Percentiles rank a stretch among this genome's conserved stretches.
These are phyloP conservation scores for Gambusia affinis DNA, from an alignment of 2,113 vertebrate species.

Conservation along the genomic window DNA sequence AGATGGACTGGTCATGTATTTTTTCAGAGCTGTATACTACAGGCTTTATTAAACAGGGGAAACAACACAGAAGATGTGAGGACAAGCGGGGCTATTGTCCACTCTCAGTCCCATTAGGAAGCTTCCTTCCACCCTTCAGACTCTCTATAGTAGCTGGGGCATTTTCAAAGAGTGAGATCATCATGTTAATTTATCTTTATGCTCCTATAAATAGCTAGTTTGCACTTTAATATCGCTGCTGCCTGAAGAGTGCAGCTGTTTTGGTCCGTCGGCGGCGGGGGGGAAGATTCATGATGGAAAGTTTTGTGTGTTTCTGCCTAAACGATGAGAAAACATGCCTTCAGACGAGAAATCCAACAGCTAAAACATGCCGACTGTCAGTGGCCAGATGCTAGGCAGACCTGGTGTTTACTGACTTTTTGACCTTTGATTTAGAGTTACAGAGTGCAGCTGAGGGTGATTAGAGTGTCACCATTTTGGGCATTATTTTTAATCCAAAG, in stretches of 20 bases:
- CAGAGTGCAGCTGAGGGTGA: not conserved
- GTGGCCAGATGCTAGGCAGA: not conserved
- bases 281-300: not conserved
- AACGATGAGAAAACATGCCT: not conserved
- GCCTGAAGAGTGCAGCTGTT: not conserved
- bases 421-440: not conserved
- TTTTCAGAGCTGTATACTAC: slow-evolving; percentile 14
- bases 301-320: not conserved
- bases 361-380: not conserved
- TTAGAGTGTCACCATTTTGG: not conserved
- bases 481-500: slow-evolving; percentile 10
- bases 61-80: not conserved
- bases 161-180: slow-evolving; percentile 69
- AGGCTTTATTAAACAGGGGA: slow-evolving; percentile 8
- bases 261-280: too few species aligned
- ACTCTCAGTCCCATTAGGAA: slow-evolving; percentile 19
- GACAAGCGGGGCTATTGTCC: slow-evolving; percentile 24
- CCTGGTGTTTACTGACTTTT: not conserved
- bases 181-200: slow-evolving; percentile 65
- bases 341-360: not conserved
- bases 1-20: slow-evolving; percentile 34
- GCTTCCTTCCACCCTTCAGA: slow-evolving; percentile 8
- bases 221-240: not conserved
- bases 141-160: slow-evolving; percentile 43
- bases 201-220: slow-evolving; percentile 38